Evolutionary conservation across 1,140 invertebrate species (phyloP).

Genomic region (Meloidogyne chitwoodi): DNA sequence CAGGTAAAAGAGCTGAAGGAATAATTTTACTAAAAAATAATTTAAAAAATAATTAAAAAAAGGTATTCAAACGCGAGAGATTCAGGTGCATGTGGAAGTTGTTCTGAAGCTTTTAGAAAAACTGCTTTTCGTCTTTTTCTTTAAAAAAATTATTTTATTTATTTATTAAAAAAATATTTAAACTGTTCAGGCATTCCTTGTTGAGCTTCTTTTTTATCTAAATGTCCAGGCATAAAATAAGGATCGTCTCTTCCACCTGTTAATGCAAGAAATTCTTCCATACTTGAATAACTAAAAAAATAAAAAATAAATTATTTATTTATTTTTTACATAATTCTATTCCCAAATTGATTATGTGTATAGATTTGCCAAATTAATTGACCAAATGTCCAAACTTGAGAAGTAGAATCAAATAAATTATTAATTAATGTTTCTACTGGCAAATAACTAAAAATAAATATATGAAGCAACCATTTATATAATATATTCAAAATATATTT

Average conservation of each 20-base stretch:
- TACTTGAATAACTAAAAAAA: neutral
- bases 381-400: slow-evolving; percentile 8
- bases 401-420: neutral
- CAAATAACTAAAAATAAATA: slow-evolving; percentile 6
- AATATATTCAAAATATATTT: too few species aligned
- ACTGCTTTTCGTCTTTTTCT: neutral
- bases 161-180: neutral
- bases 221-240: slow-evolving; percentile 15
- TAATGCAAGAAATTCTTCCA: slow-evolving; percentile 3
- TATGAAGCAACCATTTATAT: too few species aligned
- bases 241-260: neutral
- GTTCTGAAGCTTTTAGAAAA: slow-evolving; percentile 9
- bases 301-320: neutral
- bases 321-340: slow-evolving; percentile 12
- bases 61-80: neutral
- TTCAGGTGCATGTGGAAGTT: slow-evolving; percentile 5
- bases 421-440: slow-evolving; percentile 6
- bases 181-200: slow-evolving; percentile 8
- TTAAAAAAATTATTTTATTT: neutral
- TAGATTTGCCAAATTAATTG: slow-evolving; percentile 13
- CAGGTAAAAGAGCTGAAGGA: slow-evolving; percentile 3
- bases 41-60: slow-evolving; percentile 12
- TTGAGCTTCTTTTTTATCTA: neutral
- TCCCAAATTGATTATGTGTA: slow-evolving; percentile 12
- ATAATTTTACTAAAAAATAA: slow-evolving; percentile 22